Evolutionary conservation across 2,113 vertebrate species (phyloP).

Genomic region (Podarcis cretensis): DNA sequence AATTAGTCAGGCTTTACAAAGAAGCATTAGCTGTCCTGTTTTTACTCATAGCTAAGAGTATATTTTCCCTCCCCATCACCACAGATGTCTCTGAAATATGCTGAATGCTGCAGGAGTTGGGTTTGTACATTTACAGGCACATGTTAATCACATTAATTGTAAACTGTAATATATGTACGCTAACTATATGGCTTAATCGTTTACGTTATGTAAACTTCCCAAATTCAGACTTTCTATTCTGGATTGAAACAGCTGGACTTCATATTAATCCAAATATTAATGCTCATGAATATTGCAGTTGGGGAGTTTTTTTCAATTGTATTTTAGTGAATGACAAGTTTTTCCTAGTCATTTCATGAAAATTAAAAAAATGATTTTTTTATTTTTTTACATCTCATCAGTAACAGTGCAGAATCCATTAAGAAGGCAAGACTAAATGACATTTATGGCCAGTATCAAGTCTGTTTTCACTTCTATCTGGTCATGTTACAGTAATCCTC

Average conservation of each 20-base stretch:
- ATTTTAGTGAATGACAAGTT: conserved; percentile 2
- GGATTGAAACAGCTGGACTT: neutral
- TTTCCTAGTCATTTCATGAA: neutral
- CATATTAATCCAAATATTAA: neutral
- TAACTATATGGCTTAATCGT: neutral
- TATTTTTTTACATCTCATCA: neutral
- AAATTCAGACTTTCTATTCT: neutral
- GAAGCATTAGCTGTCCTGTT: conserved; percentile 51
- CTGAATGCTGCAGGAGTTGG: neutral
- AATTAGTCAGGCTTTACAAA: conserved; percentile 70
- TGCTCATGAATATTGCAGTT: neutral
- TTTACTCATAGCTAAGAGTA: conserved; percentile 23
- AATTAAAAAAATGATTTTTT: neutral
- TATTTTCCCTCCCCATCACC: neutral
- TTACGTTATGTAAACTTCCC: neutral
- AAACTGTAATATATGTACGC: neutral
- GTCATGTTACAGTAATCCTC: neutral
- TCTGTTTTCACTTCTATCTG: neutral
- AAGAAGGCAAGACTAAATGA: neutral
- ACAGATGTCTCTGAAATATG: neutral
- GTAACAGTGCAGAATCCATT: neutral
- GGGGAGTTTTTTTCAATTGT: neutral
- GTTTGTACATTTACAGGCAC: conserved; percentile 2
- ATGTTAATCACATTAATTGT: neutral
- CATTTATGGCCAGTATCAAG: neutral